These are phyloP conservation scores for Calephelis virginiensis DNA, from an alignment of 1,140 invertebrate genomes.

Conservation along the genomic window DNA sequence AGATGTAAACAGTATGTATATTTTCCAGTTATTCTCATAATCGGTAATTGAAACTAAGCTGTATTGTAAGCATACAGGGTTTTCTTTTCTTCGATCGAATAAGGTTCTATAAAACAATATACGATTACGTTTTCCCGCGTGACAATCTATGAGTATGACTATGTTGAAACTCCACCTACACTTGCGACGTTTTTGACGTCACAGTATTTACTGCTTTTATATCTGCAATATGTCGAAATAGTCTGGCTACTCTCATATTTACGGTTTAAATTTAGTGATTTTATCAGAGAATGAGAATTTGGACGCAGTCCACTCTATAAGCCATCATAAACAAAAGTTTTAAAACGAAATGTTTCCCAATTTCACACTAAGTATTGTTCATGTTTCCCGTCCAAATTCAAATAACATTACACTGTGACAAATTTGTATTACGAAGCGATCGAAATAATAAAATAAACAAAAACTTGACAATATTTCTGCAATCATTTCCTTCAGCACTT, in stretches of 20 bases:
- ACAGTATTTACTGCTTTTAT: constrained; percentile 1
- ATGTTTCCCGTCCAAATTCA: not conserved
- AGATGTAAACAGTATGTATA: not conserved
- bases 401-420: no score
- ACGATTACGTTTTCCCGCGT: constrained; percentile 16
- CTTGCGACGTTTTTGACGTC: constrained; percentile 18
- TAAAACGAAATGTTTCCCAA: not conserved
- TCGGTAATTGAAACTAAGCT: not conserved
- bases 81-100: not conserved
- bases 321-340: constrained; percentile 1
- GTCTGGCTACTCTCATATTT: not conserved
- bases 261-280: constrained; percentile 6
- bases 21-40: not conserved
- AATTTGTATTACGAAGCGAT: no score
- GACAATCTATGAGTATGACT: not conserved
- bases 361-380: not conserved
- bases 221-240: not conserved
- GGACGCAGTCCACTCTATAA: not conserved
- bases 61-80: not conserved
- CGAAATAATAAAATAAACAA: no score
- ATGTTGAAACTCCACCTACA: constrained; percentile 9
- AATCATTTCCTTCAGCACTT: no score
- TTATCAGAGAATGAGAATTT: constrained; percentile 1
- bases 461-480: no score
- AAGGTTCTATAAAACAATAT: not conserved